Conservation (phyloP, 2,113 vertebrate species). For the Ictalurus punctatus region DNA sequence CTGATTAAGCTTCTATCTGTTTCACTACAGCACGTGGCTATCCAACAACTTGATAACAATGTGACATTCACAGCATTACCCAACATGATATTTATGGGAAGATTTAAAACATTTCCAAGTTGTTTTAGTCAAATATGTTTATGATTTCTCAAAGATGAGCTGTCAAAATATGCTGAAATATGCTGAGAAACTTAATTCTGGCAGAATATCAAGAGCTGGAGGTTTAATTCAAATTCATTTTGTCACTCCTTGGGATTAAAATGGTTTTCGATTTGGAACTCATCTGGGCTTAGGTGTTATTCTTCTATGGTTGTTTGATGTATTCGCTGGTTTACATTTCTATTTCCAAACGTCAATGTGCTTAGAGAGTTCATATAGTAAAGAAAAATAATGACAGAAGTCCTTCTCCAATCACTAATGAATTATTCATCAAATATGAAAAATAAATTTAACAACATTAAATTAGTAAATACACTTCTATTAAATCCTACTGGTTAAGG, state of each 20-base stretch:
- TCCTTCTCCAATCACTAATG: background rate
- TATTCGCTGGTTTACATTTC: too few species aligned
- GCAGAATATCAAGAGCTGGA: background rate
- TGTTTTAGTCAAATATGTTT: background rate
- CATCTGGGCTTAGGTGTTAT: background rate
- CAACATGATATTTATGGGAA: background rate
- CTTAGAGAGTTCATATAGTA: too few species aligned
- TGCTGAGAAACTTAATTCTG: too few species aligned
- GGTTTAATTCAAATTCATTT: background rate
- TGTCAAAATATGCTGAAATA: too few species aligned
- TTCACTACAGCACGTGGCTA: background rate
- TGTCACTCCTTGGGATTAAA: background rate
- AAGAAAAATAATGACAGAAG: background rate
- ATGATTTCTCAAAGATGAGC: too few species aligned
- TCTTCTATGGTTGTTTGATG: too few species aligned
- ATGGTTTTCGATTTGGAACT: background rate
- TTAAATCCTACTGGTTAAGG: background rate
- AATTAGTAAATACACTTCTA: background rate
- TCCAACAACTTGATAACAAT: background rate
- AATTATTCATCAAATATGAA: background rate
- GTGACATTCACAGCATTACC: background rate
- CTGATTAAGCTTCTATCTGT: background rate
- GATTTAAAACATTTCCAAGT: background rate
- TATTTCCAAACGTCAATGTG: too few species aligned
- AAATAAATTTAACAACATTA: background rate